Evolutionary conservation across 2,888 invertebrate genomes (phyloP).

Genomic region (Vandiemenella viatica): DNA sequence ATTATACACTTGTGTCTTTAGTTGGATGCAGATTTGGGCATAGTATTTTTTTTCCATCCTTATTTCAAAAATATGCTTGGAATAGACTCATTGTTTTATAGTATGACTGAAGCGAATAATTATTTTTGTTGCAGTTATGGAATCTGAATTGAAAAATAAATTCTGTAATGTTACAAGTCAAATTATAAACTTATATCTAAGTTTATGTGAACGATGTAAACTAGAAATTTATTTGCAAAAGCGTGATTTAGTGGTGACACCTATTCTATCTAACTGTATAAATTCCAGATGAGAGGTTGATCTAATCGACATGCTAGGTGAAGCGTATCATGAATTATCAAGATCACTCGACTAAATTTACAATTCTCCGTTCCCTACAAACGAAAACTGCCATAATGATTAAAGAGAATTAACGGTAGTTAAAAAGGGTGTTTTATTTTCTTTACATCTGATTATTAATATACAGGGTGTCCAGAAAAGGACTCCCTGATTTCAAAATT

Average conservation of each 20-base stretch:
- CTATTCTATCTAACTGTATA: slow-evolving; percentile 18
- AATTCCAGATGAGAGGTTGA: slow-evolving; percentile 25
- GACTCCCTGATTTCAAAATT: too few species aligned
- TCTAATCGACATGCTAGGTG: slow-evolving; percentile 25
- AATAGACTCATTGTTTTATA: too few species aligned
- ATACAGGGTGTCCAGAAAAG: too few species aligned
- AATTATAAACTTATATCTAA: background rate
- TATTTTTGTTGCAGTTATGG: too few species aligned
- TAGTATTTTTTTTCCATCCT: too few species aligned
- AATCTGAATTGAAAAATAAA: background rate
- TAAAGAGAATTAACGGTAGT: too few species aligned
- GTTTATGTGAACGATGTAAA: slow-evolving; percentile 2
- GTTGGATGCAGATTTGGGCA: too few species aligned
- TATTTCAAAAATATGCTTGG: too few species aligned
- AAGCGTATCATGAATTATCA: slow-evolving; percentile 25
- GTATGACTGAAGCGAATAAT: too few species aligned
- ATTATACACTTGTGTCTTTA: too few species aligned
- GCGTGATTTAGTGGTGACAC: slow-evolving; percentile 14
- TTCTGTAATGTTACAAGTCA: background rate
- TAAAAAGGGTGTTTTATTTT: too few species aligned
- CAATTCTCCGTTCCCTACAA: slow-evolving; percentile 23
- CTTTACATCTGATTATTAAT: too few species aligned
- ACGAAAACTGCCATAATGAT: slow-evolving; percentile 24
- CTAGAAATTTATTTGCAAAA: background rate
- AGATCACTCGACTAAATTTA: slow-evolving; percentile 28